Evolutionary conservation across 2,888 invertebrate species (phyloP).

Genomic region (Dendrolimus houi): DNA sequence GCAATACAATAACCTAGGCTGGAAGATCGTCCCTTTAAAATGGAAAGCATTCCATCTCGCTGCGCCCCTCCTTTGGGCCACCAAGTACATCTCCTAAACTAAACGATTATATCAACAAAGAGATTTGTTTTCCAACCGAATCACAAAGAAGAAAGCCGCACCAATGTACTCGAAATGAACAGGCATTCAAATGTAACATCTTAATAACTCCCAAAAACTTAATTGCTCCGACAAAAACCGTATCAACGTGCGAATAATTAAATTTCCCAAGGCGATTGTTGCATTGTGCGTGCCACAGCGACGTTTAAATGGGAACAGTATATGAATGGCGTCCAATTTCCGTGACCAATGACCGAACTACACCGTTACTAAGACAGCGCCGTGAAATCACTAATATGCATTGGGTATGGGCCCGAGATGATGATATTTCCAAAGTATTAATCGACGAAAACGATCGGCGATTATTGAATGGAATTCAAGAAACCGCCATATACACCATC

Average conservation of each 20-base stretch:
- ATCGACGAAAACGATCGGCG: too few species aligned
- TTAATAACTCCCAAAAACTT: conserved; percentile 14
- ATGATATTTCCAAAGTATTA: conserved; percentile 3
- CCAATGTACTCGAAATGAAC: neutral
- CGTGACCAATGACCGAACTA: conserved; percentile 34
- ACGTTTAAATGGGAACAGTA: conserved; percentile 20
- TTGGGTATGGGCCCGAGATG: conserved; percentile 9
- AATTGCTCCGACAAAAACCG: conserved; percentile 6
- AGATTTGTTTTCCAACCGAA: too few species aligned
- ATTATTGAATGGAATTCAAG: too few species aligned
- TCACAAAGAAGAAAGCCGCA: too few species aligned
- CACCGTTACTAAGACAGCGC: conserved; percentile 3
- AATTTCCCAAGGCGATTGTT: conserved; percentile 40
- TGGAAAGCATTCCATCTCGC: too few species aligned
- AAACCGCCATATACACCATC: too few species aligned
- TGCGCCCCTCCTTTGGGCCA: too few species aligned
- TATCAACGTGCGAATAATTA: conserved; percentile 40
- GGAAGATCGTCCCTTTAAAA: too few species aligned
- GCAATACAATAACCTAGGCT: too few species aligned
- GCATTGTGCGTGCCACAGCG: conserved; percentile 44
- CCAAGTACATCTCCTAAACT: too few species aligned
- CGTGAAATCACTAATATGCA: conserved; percentile 22
- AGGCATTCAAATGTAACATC: neutral
- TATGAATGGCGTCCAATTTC: conserved; percentile 21
- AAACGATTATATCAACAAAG: too few species aligned